A percentile compares a stretch with the other conserved stretches of the same genome.
Evolutionary conservation across 2,113 vertebrate species (phyloP).

Genomic region (Crotophaga sulcirostris): DNA sequence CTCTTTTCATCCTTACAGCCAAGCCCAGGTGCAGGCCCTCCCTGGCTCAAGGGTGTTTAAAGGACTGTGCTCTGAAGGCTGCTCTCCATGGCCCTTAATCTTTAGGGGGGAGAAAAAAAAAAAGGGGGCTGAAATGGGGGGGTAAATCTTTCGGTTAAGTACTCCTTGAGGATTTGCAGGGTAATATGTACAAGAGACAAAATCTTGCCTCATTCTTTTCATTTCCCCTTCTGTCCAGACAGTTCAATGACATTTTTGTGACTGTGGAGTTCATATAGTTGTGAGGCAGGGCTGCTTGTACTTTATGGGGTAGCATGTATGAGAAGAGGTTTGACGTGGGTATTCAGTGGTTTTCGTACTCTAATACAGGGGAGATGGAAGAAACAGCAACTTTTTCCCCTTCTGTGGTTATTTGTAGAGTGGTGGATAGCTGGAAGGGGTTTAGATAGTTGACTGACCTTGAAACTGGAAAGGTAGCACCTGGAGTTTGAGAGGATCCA

Average conservation of each 20-base stretch:
- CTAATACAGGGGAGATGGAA: not conserved
- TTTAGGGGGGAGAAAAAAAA: not conserved
- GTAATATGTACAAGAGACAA: not conserved
- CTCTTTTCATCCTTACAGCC: slow-evolving; percentile 54
- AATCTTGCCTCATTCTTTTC: slow-evolving; percentile 10
- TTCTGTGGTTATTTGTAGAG: not conserved
- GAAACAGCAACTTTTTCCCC: not conserved
- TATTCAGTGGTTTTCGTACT: not conserved
- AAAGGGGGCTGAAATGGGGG: not conserved
- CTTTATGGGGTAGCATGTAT: not conserved
- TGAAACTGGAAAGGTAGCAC: not conserved
- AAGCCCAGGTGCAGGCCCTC: slow-evolving; percentile 51
- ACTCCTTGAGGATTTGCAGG: slow-evolving; percentile 12
- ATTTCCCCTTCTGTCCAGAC: not conserved
- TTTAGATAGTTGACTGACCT: slow-evolving; percentile 4
- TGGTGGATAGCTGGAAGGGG: not conserved
- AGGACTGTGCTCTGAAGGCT: not conserved
- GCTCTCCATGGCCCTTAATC: slow-evolving; percentile 28
- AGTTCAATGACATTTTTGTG: not conserved
- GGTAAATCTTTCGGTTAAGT: not conserved
- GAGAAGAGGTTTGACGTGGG: not conserved
- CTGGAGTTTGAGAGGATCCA: not conserved
- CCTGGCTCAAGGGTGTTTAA: slow-evolving; percentile 33
- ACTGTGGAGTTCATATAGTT: not conserved
- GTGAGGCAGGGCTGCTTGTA: not conserved